Percentiles rank a stretch among this genome's conserved stretches.
These are phyloP conservation scores for Gallinago paraguaiae DNA, from an alignment of 2,113 vertebrate genomes.

Conservation along the genomic window DNA sequence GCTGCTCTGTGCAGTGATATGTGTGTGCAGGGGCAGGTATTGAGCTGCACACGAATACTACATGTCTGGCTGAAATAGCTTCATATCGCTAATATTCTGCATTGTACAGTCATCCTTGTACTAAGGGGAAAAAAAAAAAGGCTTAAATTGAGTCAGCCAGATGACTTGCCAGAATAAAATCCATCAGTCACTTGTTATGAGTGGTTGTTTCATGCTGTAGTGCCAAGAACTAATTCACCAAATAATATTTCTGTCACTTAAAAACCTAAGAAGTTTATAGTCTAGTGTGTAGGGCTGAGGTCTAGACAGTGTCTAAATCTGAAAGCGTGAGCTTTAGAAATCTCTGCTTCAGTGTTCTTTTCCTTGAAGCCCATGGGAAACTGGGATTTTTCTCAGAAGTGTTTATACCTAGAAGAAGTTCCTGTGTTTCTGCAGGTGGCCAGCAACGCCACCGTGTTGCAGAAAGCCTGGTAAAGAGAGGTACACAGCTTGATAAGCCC, in stretches of 20 bases:
- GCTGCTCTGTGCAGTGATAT: neutral
- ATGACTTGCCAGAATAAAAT: neutral
- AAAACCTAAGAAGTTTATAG: neutral
- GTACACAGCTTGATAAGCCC: neutral
- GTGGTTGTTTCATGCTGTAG: neutral
- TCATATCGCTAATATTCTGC: neutral
- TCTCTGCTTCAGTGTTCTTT: neutral
- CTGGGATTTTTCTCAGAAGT: neutral
- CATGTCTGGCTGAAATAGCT: neutral
- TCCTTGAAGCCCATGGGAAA: neutral
- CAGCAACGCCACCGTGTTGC: neutral
- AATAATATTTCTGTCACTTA: neutral
- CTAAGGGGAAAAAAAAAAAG: neutral
- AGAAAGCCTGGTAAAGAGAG: neutral
- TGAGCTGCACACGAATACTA: neutral
- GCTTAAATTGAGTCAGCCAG: neutral
- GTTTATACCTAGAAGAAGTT: neutral
- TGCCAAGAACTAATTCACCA: neutral
- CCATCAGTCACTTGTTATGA: neutral
- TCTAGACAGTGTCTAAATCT: neutral
- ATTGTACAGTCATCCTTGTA: neutral
- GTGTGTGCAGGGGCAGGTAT: neutral
- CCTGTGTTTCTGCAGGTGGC: neutral
- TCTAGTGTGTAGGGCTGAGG: neutral
- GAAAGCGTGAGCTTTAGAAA: neutral